Base-by-base conservation (phyloP, 2,888 invertebrate species). In the Tipula lateralis region DNA sequence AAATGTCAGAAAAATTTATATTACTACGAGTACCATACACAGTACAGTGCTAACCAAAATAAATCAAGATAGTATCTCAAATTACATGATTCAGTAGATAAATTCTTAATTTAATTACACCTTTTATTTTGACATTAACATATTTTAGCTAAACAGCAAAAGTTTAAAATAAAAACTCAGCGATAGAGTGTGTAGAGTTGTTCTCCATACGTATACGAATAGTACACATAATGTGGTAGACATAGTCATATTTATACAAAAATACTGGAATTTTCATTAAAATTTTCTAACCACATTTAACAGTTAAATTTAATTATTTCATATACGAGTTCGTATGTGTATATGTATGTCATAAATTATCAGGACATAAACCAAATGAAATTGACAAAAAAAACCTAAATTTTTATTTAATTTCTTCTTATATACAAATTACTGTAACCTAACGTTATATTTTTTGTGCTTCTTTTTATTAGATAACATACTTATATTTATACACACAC, bases 301-400 rank as follows among this genome's bases (percentile, higher is more conserved):
- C 66, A 66, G 24, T 66, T 66, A 66, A 66, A 66, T 66, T 66
- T 66, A 66, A 66, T 66, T 66, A 66, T 66, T 66, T 66, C 66
- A 24, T 24, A 66, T 66, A 66, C 24, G 66, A 9, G 24, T 2
- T 39, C 1, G 13, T 66, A 24, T 66, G 24, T 66, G 24, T 66
- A 24, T 66, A 9, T 66, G 24, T 66, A 66, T 66, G 24, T 66
- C 66, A 66, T 66, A 66, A 66, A 66, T 66, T 66, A 66, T 66
- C 66, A 66, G 66, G 24, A 66, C 66, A 66, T 66, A 66, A 66
- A 66, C 66, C 66, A 66, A 66, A 66, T 66, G 24, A 66, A 66
- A 66, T 66, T 66, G 66, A 66, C 66, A 66, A 66, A 66, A 66
- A 66, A 66, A 66, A 66, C 24, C 16, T 50, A 16, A 50, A 50